Evolutionary conservation across 2,797 vertebrate genomes (phyloP).

Genomic region (Hypotaenidia okinawae): DNA sequence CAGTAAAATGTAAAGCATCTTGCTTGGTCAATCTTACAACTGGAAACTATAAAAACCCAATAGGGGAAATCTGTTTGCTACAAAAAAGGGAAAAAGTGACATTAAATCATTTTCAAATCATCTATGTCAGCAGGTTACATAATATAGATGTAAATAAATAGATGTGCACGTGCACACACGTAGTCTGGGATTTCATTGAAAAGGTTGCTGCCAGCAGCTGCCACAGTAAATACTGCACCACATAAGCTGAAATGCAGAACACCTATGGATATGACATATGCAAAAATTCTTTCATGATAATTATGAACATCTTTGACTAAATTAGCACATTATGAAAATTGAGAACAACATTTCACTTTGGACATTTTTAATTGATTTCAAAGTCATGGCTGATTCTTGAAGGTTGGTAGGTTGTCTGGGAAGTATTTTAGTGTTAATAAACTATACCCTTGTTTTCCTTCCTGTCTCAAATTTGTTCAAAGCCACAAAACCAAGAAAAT

Average conservation of each 20-base stretch:
- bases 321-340: background rate
- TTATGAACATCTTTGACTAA: background rate
- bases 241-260: background rate
- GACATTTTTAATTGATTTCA: conserved; percentile 24
- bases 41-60: background rate
- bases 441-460: background rate
- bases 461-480: background rate
- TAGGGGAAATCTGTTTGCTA: background rate
- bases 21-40: background rate
- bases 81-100: background rate
- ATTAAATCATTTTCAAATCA: background rate
- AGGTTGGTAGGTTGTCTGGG: background rate
- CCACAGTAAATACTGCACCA: background rate
- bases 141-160: background rate
- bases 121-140: background rate
- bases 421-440: background rate
- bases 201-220: background rate
- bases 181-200: background rate
- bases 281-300: background rate
- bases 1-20: background rate
- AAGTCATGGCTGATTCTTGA: background rate
- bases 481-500: background rate
- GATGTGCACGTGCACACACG: no score
- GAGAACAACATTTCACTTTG: background rate
- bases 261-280: background rate